Base-by-base conservation (phyloP, 2,888 invertebrate genomes). In the Eumacrocentrus americanus region DNA sequence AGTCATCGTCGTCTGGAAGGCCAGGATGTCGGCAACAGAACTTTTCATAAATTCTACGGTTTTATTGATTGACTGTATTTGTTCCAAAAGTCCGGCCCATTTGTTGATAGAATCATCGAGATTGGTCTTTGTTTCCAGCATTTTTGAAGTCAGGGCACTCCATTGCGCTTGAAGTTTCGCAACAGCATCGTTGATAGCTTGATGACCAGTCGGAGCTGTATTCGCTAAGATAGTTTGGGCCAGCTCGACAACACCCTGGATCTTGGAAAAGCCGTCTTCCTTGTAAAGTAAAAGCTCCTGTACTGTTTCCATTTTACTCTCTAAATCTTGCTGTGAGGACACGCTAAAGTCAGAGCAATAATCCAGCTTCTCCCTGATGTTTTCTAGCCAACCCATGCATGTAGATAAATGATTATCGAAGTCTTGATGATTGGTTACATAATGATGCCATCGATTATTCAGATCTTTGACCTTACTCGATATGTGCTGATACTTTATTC, bases 171-270 rank as follows among this genome's bases (percentile, higher is more conserved):
- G 96, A 46, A 97, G 83, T 60, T 88, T 87, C 1, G 91, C 88
- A 4, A 97, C 82, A 2, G 91, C 87, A 66, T 91, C 89, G 70
- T 95, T 95, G 54, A 98, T 94, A 23, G 88, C 85, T 67, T 91
- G 90, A 69, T 97, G 95, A 0, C 97, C 97, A 34, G 87, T 83
- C 1, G 93, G 91, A 0, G 95, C 93, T 0, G 97, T 96, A 74
- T 95, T 96, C 0, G 93, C 92, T 72, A 96, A 83, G 0, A 96
- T 93, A 68, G 88, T 89, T 81, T 98, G 97, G 0, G 95, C 95
- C 68, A 93, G 81, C 73, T 96, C 96, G n/a, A 95, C 91, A 40
- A 94, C 87, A 51, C 88, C 87, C 75, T 97, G 94, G 44, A 79
- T 72, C 80, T 91, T 91, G 0, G 89, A 87, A 71, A 94, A 94